Evolutionary conservation across 2,113 vertebrate genomes (phyloP).

Genomic region (Mustela lutreola): DNA sequence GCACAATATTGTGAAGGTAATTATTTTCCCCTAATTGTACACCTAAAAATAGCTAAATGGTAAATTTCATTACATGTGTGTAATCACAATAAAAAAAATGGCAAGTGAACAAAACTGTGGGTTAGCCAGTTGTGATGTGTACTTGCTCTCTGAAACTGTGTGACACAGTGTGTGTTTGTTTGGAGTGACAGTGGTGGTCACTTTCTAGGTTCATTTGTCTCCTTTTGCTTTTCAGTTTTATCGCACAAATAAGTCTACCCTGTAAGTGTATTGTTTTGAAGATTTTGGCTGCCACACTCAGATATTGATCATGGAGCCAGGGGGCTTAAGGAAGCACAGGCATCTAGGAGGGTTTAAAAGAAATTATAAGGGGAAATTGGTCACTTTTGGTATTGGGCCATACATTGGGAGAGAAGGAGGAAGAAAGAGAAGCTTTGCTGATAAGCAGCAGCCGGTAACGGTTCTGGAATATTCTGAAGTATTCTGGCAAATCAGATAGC

Average conservation of each 20-base stretch:
- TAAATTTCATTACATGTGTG: background rate
- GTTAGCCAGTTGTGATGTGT: background rate
- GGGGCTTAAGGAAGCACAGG: background rate
- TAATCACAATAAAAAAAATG: background rate
- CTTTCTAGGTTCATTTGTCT: background rate
- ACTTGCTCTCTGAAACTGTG: background rate
- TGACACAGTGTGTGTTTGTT: background rate
- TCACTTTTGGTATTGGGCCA: background rate
- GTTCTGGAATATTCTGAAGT: conserved; percentile 24
- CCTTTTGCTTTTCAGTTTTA: background rate
- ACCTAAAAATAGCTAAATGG: background rate
- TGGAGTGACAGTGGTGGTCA: background rate
- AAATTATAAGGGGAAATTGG: background rate
- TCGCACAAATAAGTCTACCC: background rate
- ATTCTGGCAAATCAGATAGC: background rate
- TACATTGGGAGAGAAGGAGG: background rate
- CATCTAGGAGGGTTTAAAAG: background rate
- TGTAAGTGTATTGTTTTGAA: background rate
- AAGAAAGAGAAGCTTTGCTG: background rate
- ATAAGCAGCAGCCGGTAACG: background rate
- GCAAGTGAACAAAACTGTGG: background rate
- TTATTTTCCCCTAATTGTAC: background rate
- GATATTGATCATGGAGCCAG: background rate
- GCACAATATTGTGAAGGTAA: background rate
- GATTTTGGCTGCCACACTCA: background rate